Evolutionary conservation across 1,140 invertebrate genomes (phyloP).

Genomic region (Mercenaria mercenaria): DNA sequence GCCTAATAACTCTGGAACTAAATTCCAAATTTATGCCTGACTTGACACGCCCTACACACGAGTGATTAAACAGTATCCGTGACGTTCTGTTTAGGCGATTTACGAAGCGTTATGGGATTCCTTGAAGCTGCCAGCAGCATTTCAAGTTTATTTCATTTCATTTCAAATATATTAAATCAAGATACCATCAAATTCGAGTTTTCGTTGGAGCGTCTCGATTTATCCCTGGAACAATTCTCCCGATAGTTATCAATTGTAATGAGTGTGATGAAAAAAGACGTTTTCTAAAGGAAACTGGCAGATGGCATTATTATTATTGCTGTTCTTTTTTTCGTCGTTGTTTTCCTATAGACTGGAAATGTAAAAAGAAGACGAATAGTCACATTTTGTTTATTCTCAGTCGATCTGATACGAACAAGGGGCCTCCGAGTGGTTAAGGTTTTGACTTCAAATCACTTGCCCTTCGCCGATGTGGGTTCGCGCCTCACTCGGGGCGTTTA

Average conservation of each 20-base stretch:
- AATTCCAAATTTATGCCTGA: constrained; percentile 27
- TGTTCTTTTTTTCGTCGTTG: too few species aligned
- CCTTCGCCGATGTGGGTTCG: too few species aligned
- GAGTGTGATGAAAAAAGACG: constrained; percentile 33
- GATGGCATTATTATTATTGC: constrained; percentile 9
- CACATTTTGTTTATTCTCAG: too few species aligned
- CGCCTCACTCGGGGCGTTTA: too few species aligned
- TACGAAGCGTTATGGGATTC: not conserved
- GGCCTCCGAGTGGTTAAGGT: too few species aligned
- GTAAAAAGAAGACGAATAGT: too few species aligned
- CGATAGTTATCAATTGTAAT: constrained; percentile 13
- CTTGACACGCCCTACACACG: constrained; percentile 25
- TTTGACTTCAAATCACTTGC: too few species aligned
- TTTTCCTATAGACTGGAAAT: too few species aligned
- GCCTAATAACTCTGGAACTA: constrained; percentile 24
- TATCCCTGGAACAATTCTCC: constrained; percentile 15
- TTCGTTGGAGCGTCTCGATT: not conserved
- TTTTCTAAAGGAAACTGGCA: not conserved
- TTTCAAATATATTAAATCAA: constrained; percentile 46
- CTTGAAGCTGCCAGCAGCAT: constrained; percentile 11
- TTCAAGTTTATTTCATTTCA: constrained; percentile 41
- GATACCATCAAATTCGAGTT: constrained; percentile 27
- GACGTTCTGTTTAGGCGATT: not conserved
- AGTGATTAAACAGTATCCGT: constrained; percentile 22
- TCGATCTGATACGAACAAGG: too few species aligned